Percentiles rank a stretch among this genome's conserved stretches.
These are phyloP conservation scores for Pteruthius melanotis DNA, from an alignment of 2,113 vertebrate species.

Conservation along the genomic window DNA sequence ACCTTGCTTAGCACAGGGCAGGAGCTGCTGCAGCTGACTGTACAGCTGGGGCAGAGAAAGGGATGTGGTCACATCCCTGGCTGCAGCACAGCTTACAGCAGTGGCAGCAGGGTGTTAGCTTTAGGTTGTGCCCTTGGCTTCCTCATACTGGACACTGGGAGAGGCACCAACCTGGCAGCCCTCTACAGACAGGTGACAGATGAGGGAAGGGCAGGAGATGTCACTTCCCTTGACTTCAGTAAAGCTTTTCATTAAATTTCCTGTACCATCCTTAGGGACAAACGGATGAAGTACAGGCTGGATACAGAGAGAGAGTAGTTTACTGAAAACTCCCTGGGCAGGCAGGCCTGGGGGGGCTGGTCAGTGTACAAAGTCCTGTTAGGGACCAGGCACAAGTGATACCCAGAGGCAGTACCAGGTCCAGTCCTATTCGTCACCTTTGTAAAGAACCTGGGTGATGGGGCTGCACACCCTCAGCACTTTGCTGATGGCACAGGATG, in stretches of 20 bases:
- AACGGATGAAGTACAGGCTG: not conserved
- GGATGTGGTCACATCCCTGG: not conserved
- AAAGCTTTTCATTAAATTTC: fast-evolving
- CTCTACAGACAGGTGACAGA: not conserved
- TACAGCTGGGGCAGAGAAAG: fast-evolving
- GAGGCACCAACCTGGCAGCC: not conserved
- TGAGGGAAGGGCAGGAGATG: not conserved
- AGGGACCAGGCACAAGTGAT: not conserved
- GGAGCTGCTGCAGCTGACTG: not conserved
- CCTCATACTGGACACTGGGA: fast-evolving
- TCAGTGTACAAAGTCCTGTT: not conserved
- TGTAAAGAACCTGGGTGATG: fast-evolving
- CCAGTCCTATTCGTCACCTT: fast-evolving
- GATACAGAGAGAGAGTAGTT: too few species aligned
- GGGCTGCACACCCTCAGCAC: fast-evolving
- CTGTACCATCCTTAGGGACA: not conserved
- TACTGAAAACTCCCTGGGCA: not conserved
- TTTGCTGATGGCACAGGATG: not conserved
- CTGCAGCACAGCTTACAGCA: not conserved
- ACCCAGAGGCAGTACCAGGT: not conserved
- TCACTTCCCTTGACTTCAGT: not conserved
- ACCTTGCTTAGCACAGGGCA: not conserved
- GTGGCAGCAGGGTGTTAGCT: not conserved
- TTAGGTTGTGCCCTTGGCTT: not conserved
- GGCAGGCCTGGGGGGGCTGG: fast-evolving